A percentile compares a stretch with the other conserved stretches of the same genome.
These are phyloP conservation scores for Procavia capensis DNA, from an alignment of 2,113 vertebrate species.

Conservation along the genomic window DNA sequence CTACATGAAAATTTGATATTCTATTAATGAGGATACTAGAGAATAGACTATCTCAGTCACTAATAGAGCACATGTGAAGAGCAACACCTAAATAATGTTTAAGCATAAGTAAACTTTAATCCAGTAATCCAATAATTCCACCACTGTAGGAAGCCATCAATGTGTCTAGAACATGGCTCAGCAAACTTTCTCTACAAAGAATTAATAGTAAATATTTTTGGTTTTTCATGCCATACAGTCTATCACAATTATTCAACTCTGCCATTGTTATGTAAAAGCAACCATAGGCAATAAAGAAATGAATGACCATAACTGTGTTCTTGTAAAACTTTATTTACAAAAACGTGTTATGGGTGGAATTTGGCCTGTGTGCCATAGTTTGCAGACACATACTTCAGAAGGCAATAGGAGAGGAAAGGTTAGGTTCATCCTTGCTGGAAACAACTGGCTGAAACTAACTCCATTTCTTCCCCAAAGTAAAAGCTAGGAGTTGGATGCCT, in stretches of 20 bases:
- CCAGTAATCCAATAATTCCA: background rate
- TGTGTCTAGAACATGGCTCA: background rate
- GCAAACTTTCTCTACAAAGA: background rate
- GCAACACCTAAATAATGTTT: background rate
- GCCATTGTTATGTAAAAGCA: background rate
- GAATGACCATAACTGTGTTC: background rate
- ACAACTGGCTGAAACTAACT: background rate
- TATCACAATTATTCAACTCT: background rate
- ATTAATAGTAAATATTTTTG: background rate
- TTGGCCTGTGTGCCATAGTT: background rate
- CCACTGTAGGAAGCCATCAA: background rate
- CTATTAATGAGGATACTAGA: background rate
- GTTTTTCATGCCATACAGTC: background rate
- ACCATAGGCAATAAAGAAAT: background rate
- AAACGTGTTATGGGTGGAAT: background rate
- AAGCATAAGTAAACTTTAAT: background rate
- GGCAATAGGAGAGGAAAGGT: background rate
- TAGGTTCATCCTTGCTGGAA: background rate
- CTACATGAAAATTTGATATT: background rate
- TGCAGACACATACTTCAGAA: background rate
- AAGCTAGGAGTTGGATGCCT: background rate
- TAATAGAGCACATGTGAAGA: background rate
- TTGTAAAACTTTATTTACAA: slow-evolving; percentile 52
- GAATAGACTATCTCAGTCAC: background rate
- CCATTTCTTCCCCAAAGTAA: background rate